Evolutionary conservation across 2,113 vertebrate species (phyloP).

Genomic region (Bujurquina vittata): DNA sequence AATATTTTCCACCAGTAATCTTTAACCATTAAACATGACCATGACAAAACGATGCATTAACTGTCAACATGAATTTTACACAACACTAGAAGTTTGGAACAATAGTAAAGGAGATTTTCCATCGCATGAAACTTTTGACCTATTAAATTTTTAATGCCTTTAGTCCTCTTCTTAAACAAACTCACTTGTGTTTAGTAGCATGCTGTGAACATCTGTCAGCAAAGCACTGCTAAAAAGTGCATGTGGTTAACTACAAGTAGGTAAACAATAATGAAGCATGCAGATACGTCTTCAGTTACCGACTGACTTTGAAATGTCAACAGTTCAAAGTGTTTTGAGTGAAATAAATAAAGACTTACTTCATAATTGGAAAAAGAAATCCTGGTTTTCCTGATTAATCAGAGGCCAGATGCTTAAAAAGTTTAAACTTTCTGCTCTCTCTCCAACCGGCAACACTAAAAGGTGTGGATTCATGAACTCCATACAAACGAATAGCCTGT

Average conservation of each 20-base stretch:
- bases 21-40: background rate
- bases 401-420: background rate
- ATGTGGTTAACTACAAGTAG: background rate
- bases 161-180: background rate
- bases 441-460: background rate
- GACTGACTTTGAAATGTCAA: background rate
- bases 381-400: background rate
- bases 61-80: background rate
- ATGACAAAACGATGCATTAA: too few species aligned
- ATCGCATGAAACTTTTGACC: background rate
- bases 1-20: background rate
- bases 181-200: accelerated
- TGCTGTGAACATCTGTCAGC: background rate
- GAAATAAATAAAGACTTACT: slow-evolving; percentile 45
- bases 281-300: background rate
- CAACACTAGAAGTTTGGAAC: background rate
- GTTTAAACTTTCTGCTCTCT: background rate
- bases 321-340: background rate
- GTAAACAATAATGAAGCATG: slow-evolving; percentile 13
- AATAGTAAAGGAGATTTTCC: background rate
- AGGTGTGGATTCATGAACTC: slow-evolving; percentile 36
- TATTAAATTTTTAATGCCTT: background rate
- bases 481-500: slow-evolving; percentile 7
- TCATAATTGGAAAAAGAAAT: background rate
- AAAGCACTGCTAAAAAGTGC: background rate